Percentiles rank a stretch among this genome's conserved stretches.
Evolutionary conservation across 2,888 invertebrate species (phyloP).

Genomic region (Erynnis tages): DNA sequence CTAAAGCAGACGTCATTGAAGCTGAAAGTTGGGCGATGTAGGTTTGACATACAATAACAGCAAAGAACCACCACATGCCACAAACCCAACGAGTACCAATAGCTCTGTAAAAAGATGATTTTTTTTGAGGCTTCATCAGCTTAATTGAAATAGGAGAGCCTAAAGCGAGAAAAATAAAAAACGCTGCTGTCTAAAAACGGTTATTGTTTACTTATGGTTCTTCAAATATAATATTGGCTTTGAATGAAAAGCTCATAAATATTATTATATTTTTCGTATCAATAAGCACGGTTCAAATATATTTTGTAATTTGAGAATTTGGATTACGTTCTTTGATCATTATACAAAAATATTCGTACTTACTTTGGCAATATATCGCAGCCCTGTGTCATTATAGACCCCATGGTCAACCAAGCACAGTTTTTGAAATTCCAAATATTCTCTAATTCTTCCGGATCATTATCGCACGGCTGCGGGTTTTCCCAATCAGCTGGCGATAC

Average conservation of each 20-base stretch:
- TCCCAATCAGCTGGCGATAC: constrained; percentile 96
- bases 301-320: too few species aligned
- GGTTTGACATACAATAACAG: constrained; percentile 94
- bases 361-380: constrained; percentile 96
- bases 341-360: too few species aligned
- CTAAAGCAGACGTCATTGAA: constrained; percentile 92
- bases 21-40: constrained; percentile 97
- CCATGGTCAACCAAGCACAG: constrained; percentile 95
- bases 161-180: too few species aligned
- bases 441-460: constrained; percentile 92
- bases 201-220: too few species aligned
- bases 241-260: too few species aligned
- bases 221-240: too few species aligned
- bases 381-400: constrained; percentile 96
- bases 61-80: constrained; percentile 97
- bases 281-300: too few species aligned
- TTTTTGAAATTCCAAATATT: constrained; percentile 94
- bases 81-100: constrained; percentile 94
- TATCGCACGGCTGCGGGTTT: constrained; percentile 94
- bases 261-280: too few species aligned
- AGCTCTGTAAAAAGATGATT: constrained; percentile 80
- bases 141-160: too few species aligned
- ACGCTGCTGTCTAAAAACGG: too few species aligned
- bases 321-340: too few species aligned
- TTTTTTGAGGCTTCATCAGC: too few species aligned